A percentile compares a stretch with the other conserved stretches of the same genome.
phyloP scores from a whole-genome alignment of 1,140 invertebrate species.

The Drosophila sechellia region DNA sequence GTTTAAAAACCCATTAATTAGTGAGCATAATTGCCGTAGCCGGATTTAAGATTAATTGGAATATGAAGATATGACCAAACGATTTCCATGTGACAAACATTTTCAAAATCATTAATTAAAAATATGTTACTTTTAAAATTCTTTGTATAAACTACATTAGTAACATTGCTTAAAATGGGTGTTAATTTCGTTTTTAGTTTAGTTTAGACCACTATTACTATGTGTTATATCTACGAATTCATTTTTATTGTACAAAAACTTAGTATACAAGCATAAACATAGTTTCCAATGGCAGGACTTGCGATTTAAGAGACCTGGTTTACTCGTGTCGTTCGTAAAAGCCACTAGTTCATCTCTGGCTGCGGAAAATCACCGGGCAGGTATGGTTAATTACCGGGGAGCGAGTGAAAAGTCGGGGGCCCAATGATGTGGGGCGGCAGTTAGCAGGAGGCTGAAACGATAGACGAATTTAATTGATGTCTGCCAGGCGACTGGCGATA shows the following conservation, averaged over 20 bases:
- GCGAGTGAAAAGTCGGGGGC: slow-evolving; percentile 14
- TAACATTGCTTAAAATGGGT: too few species aligned
- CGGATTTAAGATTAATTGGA: slow-evolving; percentile 71
- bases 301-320: neutral
- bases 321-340: neutral
- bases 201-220: too few species aligned
- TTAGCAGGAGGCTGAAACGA: slow-evolving; percentile 10
- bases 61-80: slow-evolving; percentile 60
- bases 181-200: too few species aligned
- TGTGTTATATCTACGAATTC: too few species aligned
- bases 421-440: slow-evolving; percentile 11
- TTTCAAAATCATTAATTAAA: slow-evolving; percentile 12
- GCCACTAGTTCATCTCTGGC: slow-evolving; percentile 18
- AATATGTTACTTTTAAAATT: neutral
- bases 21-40: slow-evolving; percentile 61
- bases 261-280: too few species aligned
- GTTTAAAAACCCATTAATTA: slow-evolving; percentile 79
- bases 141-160: too few species aligned
- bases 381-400: slow-evolving; percentile 55
- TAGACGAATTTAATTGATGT: slow-evolving; percentile 57
- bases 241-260: neutral
- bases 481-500: slow-evolving; percentile 44
- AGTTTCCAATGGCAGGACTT: too few species aligned
- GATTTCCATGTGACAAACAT: slow-evolving; percentile 60
- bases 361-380: slow-evolving; percentile 22